Conservation (phyloP, 1,140 invertebrate species). For the Aphelenchoides avenae region DNA sequence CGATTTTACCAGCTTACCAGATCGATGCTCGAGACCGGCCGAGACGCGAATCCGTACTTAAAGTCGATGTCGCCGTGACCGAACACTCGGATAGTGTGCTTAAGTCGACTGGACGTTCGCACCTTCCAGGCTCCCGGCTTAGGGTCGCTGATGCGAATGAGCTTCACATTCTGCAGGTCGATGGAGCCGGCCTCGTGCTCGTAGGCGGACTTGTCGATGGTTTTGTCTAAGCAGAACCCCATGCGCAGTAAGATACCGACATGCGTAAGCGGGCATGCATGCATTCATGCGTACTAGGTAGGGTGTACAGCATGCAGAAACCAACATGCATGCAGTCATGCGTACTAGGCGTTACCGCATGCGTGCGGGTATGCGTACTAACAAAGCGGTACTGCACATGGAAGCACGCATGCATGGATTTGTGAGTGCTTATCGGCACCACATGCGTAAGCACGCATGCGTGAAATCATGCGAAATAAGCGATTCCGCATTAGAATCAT, state of each 20-base stretch:
- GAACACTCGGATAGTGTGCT: slow-evolving; percentile 68
- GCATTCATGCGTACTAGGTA: too few relatives aligned
- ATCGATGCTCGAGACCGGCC: slow-evolving; percentile 60
- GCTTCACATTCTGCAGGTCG: slow-evolving; percentile 64
- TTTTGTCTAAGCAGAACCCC: slow-evolving; percentile 33
- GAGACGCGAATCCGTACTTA: slow-evolving; percentile 68
- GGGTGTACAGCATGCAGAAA: too few relatives aligned
- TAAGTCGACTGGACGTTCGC: slow-evolving; percentile 65
- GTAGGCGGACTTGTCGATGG: slow-evolving; percentile 48
- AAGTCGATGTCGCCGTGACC: slow-evolving; percentile 69
- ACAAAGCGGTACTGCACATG: too few relatives aligned
- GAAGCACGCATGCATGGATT: too few relatives aligned
- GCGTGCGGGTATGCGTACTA: too few relatives aligned
- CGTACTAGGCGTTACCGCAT: too few relatives aligned
- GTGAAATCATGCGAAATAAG: too few relatives aligned
- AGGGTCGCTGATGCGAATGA: slow-evolving; percentile 67
- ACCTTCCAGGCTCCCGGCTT: slow-evolving; percentile 67
- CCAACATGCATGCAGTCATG: too few relatives aligned
- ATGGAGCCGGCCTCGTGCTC: slow-evolving; percentile 53
- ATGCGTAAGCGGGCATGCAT: background rate
- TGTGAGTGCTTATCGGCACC: too few relatives aligned
- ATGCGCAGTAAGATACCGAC: slow-evolving; percentile 4
- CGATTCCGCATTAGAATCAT: too few relatives aligned
- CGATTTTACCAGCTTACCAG: slow-evolving; percentile 52
- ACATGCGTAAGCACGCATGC: too few relatives aligned